phyloP scores from a whole-genome alignment of 2,888 invertebrate species.

The Nasonovia ribisnigri region DNA sequence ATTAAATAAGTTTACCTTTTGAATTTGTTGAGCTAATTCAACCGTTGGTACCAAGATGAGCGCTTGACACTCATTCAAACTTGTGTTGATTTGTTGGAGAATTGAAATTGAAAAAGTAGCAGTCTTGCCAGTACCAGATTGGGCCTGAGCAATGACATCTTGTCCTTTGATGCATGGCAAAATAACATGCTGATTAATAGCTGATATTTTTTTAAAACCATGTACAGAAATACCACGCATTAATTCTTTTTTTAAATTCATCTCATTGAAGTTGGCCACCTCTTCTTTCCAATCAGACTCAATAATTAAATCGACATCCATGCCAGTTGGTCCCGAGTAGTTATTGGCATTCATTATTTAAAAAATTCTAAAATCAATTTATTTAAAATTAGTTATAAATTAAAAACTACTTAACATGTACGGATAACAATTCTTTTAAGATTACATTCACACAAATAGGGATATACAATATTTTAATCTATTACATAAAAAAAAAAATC shows the following conservation, averaged over 20 bases:
- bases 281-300: conserved; percentile 92
- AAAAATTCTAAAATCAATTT: conserved; percentile 44
- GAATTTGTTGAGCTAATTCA: conserved; percentile 81
- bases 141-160: conserved; percentile 99
- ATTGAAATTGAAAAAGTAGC: conserved; percentile 99
- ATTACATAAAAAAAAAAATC: too few species aligned
- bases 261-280: conserved; percentile 97
- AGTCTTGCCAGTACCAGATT: conserved; percentile 99
- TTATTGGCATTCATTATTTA: conserved; percentile 65
- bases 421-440: too few species aligned
- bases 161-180: conserved; percentile 95
- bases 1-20: conserved; percentile 72
- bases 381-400: neutral
- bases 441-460: too few species aligned
- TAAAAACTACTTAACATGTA: neutral
- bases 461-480: neutral
- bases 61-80: conserved; percentile 92
- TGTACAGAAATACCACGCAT: conserved; percentile 98
- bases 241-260: conserved; percentile 95
- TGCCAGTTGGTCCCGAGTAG: conserved; percentile 80
- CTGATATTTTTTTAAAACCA: conserved; percentile 99
- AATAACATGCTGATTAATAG: conserved; percentile 99
- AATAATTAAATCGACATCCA: conserved; percentile 93
- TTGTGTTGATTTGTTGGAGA: conserved; percentile 95
- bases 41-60: conserved; percentile 97